Conservation (phyloP, 2,888 invertebrate species). For the Drosophila paranaensis region DNA sequence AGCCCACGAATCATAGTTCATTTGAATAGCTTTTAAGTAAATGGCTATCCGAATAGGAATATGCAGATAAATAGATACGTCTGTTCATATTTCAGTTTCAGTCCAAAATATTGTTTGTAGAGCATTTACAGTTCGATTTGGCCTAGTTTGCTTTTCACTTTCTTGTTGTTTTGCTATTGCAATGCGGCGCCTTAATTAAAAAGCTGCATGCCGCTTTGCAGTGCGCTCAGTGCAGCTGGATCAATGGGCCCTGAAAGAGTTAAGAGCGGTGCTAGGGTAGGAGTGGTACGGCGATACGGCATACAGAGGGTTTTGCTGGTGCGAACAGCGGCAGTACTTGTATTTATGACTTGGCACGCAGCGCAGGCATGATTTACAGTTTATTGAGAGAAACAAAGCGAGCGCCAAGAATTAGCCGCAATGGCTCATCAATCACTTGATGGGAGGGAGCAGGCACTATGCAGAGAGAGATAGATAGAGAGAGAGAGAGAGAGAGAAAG, state of each 20-base stretch:
- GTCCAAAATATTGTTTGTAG: slow-evolving; percentile 2
- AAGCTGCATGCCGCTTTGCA: slow-evolving; percentile 65
- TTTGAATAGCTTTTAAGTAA: too few relatives aligned
- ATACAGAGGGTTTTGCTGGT: slow-evolving; percentile 10
- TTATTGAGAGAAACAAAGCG: slow-evolving; percentile 75
- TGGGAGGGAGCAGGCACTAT: not conserved
- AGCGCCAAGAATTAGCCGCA: slow-evolving; percentile 78
- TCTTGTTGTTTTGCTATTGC: slow-evolving; percentile 28
- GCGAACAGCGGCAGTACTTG: slow-evolving; percentile 51
- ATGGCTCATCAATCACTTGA: slow-evolving; percentile 72
- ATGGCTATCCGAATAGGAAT: too few relatives aligned
- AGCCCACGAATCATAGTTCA: too few relatives aligned
- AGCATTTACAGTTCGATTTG: slow-evolving; percentile 20
- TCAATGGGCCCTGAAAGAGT: slow-evolving; percentile 17
- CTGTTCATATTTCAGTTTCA: too few relatives aligned
- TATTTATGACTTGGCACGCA: slow-evolving; percentile 80
- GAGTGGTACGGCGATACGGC: not conserved
- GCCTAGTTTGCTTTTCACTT: not conserved
- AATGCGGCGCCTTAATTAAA: slow-evolving; percentile 72
- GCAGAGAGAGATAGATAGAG: not conserved
- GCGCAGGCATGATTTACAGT: slow-evolving; percentile 73
- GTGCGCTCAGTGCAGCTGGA: slow-evolving; percentile 32
- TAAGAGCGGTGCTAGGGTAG: not conserved
- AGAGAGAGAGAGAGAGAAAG: not conserved
- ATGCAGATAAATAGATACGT: too few relatives aligned